Base-by-base conservation (phyloP, 2,113 vertebrate genomes). In the Paraplagusia blochii region DNA sequence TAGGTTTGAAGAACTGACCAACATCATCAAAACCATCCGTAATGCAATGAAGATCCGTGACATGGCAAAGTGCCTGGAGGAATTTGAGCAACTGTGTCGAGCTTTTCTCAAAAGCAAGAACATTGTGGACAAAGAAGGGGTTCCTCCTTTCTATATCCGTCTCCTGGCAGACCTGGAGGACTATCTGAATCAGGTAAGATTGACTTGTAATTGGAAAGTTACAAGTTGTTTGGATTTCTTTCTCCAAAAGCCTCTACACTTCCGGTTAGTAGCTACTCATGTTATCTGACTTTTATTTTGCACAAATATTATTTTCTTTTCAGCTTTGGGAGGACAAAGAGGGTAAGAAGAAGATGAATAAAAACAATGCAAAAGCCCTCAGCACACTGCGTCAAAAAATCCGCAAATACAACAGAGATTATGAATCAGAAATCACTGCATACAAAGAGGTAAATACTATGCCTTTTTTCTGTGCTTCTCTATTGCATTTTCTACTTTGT, bases 11-110 rank as follows among this genome's bases (percentile, higher is more conserved):
- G 94, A 96, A 83, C 81, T 95, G 61, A 95, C 92, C 14, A 96
- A 95, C 82, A 78, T 94, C 42, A 96, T 96, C 67, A 94, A 94
- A 71, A 95, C 94, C 1, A 96, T 96, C 68, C 92, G 94, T 17
- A 96, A 95, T 68, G 94, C 94, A 51, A 96, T 96, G 94, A 95
- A 96, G 88, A 95, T 96, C 73, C 90, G 93, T 3, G 94, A 95
- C 85, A 93, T 96, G 82, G 86, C 94, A 58, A 94, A 95, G 72
- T 95, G 94, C 79, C 77, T 96, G 59, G 94, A 96, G 82, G 94
- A 95, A 72, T 96, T 96, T 82, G 94, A 96, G 77, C 90, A 93
- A 80, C 69, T 96, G 17, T 93, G 92, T 69, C 93, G 93, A 80
- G 94, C 94, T 0, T 96, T 93, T 63, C 80, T 92, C 45, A 96